Percentiles rank a stretch among this genome's conserved stretches.
phyloP scores from a whole-genome alignment of 2,888 invertebrate genomes.

The Ditylenchus weischeri region DNA sequence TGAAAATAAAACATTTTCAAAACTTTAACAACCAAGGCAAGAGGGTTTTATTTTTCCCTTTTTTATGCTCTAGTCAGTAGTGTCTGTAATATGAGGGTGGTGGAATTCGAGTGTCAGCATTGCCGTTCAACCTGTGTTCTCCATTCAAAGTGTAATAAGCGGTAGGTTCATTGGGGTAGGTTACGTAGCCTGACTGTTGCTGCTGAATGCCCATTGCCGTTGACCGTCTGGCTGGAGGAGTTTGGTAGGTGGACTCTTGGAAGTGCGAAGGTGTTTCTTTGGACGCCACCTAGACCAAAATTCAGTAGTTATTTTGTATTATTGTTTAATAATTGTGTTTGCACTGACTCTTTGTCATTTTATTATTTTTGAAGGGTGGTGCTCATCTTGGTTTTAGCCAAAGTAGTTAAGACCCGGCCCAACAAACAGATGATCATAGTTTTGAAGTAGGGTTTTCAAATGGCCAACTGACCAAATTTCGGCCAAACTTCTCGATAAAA shows the following conservation, averaged over 20 bases:
- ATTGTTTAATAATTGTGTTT: too few relatives aligned
- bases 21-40: too few relatives aligned
- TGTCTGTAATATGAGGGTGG: conserved; percentile 41
- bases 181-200: conserved; percentile 47
- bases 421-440: too few relatives aligned
- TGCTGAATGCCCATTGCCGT: conserved; percentile 23
- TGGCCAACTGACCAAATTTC: too few relatives aligned
- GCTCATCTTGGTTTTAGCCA: too few relatives aligned
- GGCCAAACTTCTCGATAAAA: neutral
- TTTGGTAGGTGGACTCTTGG: conserved; percentile 45
- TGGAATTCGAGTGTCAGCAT: conserved; percentile 14
- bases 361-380: too few relatives aligned
- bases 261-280: conserved; percentile 52
- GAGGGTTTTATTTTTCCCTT: too few relatives aligned
- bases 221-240: conserved; percentile 28
- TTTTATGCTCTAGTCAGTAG: conserved; percentile 26
- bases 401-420: too few relatives aligned
- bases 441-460: too few relatives aligned
- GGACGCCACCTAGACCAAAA: conserved; percentile 48
- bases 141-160: conserved; percentile 58
- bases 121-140: conserved; percentile 34
- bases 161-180: conserved; percentile 57
- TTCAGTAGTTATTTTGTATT: neutral
- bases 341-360: too few relatives aligned
- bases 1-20: too few relatives aligned